These are phyloP conservation scores for Campylomormyrus tamandua DNA, from an alignment of 2,113 vertebrate species.

Conservation along the genomic window DNA sequence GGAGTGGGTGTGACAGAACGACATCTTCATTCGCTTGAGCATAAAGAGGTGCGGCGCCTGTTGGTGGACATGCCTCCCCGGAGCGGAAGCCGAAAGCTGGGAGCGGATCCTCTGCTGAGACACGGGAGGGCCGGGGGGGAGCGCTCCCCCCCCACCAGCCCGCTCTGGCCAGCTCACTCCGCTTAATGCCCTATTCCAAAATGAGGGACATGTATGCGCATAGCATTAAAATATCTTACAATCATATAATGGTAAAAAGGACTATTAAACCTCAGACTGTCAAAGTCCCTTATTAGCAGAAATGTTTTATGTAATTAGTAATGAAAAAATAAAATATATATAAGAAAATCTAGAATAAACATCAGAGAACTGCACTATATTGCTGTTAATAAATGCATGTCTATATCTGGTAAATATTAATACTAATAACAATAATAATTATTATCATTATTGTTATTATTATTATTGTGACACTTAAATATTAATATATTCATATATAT, in stretches of 20 bases:
- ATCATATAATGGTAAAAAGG: neutral
- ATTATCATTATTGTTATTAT: neutral
- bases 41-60: conserved; percentile 62
- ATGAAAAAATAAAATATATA: neutral
- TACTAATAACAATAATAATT: neutral
- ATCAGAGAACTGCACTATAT: neutral
- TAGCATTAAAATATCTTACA: neutral
- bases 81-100: conserved; percentile 47
- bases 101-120: conserved; percentile 51
- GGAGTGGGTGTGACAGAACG: conserved; percentile 37
- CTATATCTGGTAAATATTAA: neutral
- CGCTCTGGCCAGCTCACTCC: neutral
- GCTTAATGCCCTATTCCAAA: neutral
- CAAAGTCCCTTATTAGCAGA: neutral
- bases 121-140: neutral
- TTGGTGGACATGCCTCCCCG: conserved; percentile 58
- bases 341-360: neutral
- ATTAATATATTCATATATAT: neutral
- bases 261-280: neutral
- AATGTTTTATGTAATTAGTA: neutral
- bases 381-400: neutral
- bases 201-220: neutral
- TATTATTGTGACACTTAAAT: neutral
- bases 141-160: neutral
- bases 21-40: conserved; percentile 61